phyloP scores from a whole-genome alignment of 2,797 vertebrate genomes.

The Channallabes apus region DNA sequence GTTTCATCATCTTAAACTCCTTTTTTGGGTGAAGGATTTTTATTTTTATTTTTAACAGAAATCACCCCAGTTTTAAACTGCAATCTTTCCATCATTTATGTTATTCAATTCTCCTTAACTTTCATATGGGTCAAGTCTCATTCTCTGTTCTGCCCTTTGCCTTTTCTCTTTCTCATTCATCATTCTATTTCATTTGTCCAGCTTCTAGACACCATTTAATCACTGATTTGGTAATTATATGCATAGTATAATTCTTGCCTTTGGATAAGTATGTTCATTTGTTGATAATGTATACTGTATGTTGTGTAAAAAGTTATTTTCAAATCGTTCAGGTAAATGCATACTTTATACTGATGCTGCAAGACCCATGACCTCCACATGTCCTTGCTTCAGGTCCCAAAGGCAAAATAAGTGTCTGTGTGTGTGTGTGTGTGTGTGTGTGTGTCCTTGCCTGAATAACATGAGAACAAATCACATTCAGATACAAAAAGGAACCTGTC shows the following conservation, averaged over 20 bases:
- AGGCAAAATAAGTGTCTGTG: background rate
- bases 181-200: too few relatives aligned
- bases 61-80: too few relatives aligned
- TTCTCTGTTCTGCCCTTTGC: too few relatives aligned
- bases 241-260: background rate
- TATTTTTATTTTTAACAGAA: too few relatives aligned
- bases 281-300: background rate
- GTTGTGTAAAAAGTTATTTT: background rate
- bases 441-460: background rate
- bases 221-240: background rate
- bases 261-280: background rate
- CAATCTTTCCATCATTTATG: too few relatives aligned
- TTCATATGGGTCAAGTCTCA: too few relatives aligned
- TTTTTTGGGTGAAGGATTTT: too few relatives aligned
- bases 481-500: background rate
- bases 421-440: background rate
- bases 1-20: too few relatives aligned
- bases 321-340: background rate
- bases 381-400: slow-evolving; percentile 7
- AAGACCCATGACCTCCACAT: slow-evolving; percentile 15
- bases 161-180: too few relatives aligned
- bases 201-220: background rate
- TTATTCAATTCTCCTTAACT: too few relatives aligned
- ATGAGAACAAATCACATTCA: background rate
- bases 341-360: background rate